Base-by-base conservation (phyloP, 2,888 invertebrate genomes). In the Acanthosepion pharaonis region DNA sequence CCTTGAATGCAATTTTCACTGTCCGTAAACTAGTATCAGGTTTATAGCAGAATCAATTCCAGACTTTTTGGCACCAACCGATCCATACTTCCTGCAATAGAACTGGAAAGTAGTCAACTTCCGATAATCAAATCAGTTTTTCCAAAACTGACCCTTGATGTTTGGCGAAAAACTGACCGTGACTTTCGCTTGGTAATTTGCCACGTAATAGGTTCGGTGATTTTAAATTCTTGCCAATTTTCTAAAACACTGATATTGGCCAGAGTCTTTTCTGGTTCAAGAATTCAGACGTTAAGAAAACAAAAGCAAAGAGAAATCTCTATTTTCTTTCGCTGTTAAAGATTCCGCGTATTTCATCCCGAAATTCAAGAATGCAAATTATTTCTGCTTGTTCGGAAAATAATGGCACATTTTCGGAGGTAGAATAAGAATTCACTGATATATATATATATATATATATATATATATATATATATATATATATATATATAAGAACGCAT, bases 51-150 rank as follows among this genome's bases (percentile, higher is more conserved):
- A n/a, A 78, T 33, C 78, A 78, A n/a, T 78, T 11, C n/a, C 78
- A 78, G 78, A 78, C 78, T n/a, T 78, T 78, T n/a, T 78, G 78
- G 78, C 78, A 78, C 78, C n/a, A 33, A 5, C n/a, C 15, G 18
- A n/a, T 78, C 78, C 33, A 15, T 78, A n/a, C 78, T 78, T 78
- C 78, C 78, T 78, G 78, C 78, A 78, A 78, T 78, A 78, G 78
- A 78, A 78, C 18, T 78, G 78, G 78, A 78, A 78, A n/a, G 78
- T 78, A 78, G 78, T 78, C 78, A 78, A 78, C n/a, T 78, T 78
- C 78, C 78, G 78, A 78, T 78, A 78, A 78, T 78, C 78, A 78
- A 78, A n/a, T 78, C 78, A 78, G 78, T 78, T 78, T 78, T 78
- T n/a, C n/a, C 78, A 78, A 78, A 78, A 78, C 78, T 78, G 78